phyloP scores from a whole-genome alignment of 2,888 invertebrate genomes.

The Lycaena phlaeas region DNA sequence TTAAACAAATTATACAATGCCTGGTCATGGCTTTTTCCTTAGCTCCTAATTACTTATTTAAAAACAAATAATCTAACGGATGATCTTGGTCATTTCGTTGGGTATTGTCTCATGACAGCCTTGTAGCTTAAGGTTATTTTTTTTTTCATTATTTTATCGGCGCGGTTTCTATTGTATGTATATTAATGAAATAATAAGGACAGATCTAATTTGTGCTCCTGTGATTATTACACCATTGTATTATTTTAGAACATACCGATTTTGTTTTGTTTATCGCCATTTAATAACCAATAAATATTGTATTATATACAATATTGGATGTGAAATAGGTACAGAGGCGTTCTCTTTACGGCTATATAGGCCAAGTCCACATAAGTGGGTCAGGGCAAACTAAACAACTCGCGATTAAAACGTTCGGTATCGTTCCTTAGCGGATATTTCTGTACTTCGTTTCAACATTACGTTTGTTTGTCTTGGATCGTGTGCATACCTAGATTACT shows the following conservation, averaged over 20 bases:
- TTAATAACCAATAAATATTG: too few relatives aligned
- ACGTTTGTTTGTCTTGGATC: constrained; percentile 2
- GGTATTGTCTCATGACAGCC: constrained; percentile 8
- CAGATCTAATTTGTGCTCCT: too few relatives aligned
- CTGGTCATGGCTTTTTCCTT: constrained; percentile 10
- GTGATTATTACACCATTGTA: too few relatives aligned
- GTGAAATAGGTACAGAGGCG: neutral
- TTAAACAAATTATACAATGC: constrained; percentile 8
- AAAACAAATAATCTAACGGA: constrained; percentile 10
- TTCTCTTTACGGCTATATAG: constrained; percentile 23
- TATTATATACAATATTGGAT: too few relatives aligned
- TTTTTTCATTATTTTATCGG: neutral
- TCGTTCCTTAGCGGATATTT: constrained; percentile 43
- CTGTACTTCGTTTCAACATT: constrained; percentile 27
- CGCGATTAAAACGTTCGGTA: constrained; percentile 37
- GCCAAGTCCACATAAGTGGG: constrained; percentile 61
- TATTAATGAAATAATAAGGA: neutral
- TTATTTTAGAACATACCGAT: too few relatives aligned
- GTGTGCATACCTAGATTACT: neutral
- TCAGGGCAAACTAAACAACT: constrained; percentile 51
- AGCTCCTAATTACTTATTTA: constrained; percentile 9
- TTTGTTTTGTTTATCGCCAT: too few relatives aligned
- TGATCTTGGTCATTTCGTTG: constrained; percentile 10
- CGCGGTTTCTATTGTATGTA: constrained; percentile 1
- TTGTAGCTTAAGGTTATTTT: constrained; percentile 3